phyloP scores from a whole-genome alignment of 2,113 vertebrate genomes.

The Petrocephalus zakoni region DNA sequence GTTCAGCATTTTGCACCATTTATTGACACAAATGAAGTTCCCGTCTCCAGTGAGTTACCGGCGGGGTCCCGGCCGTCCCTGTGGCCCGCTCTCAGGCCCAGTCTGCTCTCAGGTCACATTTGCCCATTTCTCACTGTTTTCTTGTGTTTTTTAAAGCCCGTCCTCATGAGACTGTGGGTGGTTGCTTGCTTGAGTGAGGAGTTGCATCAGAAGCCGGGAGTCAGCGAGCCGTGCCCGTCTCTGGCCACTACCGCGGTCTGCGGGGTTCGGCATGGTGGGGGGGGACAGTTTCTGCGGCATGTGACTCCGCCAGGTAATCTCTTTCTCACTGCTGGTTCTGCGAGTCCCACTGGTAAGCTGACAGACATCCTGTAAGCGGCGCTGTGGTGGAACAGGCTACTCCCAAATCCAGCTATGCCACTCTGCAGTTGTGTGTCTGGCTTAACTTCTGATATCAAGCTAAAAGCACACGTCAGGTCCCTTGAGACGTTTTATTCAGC shows the following conservation, averaged over 20 bases:
- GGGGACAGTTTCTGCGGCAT: background rate
- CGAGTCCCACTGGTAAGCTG: background rate
- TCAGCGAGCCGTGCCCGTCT: background rate
- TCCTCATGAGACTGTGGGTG: background rate
- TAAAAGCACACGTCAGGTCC: background rate
- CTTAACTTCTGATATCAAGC: background rate
- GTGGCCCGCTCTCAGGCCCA: background rate
- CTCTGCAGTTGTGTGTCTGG: background rate
- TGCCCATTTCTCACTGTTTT: background rate
- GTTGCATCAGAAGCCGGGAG: background rate
- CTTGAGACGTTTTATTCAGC: background rate
- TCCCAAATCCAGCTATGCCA: background rate
- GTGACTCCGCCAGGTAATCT: background rate
- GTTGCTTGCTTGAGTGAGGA: background rate
- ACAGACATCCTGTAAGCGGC: background rate
- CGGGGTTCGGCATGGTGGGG: background rate
- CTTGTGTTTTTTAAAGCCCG: background rate
- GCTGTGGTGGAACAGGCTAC: background rate
- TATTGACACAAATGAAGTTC: background rate
- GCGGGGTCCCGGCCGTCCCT: background rate
- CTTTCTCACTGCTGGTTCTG: background rate
- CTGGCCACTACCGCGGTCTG: background rate
- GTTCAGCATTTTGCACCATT: background rate
- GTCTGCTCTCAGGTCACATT: background rate
- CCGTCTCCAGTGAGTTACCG: background rate